A percentile compares a stretch with the other conserved stretches of the same genome.
Conservation (phyloP, 2,113 vertebrate species). For the Alligator sinensis region DNA sequence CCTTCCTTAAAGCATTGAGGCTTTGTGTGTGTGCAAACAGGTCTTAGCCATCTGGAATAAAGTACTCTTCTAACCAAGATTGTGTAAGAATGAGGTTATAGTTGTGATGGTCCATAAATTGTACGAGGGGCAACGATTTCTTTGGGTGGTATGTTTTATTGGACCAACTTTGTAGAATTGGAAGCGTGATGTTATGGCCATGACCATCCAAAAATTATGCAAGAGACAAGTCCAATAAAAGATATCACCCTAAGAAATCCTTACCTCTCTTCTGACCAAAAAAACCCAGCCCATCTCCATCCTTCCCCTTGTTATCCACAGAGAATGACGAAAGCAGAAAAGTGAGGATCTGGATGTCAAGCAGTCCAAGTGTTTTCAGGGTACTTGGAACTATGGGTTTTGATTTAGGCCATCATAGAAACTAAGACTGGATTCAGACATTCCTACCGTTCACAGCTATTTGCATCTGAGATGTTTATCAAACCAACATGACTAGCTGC, state of each 20-base stretch:
- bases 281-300: too few relatives aligned
- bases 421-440: background rate
- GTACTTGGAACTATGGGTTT: background rate
- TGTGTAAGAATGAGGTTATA: too few relatives aligned
- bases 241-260: too few relatives aligned
- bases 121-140: too few relatives aligned
- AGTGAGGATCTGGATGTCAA: background rate
- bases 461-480: constrained; percentile 43
- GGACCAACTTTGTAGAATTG: too few relatives aligned
- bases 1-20: background rate
- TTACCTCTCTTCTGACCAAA: too few relatives aligned
- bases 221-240: too few relatives aligned
- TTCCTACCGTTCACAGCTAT: background rate
- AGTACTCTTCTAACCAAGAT: background rate
- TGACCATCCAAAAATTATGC: too few relatives aligned
- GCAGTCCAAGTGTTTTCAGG: background rate
- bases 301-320: background rate
- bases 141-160: too few relatives aligned
- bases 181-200: too few relatives aligned
- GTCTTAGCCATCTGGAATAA: background rate
- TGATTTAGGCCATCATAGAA: background rate
- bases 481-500: background rate
- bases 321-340: background rate
- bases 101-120: too few relatives aligned
- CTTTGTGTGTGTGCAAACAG: background rate